Evolutionary conservation across 2,888 invertebrate genomes (phyloP).

Genomic region (Eupeodes luniger): DNA sequence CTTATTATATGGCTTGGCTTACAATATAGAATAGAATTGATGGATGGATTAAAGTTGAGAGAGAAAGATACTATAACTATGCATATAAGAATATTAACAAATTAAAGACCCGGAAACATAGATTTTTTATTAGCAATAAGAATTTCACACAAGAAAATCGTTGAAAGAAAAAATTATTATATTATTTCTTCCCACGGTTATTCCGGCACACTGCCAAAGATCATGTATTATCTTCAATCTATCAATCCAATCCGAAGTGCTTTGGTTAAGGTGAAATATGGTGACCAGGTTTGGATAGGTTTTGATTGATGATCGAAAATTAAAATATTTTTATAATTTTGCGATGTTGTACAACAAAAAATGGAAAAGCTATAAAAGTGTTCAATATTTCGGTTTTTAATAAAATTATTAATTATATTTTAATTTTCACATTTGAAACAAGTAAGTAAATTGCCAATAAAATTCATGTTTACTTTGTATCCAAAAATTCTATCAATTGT

Average conservation of each 20-base stretch:
- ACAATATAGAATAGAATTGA: not conserved
- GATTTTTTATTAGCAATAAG: constrained; percentile 42
- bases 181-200: constrained; percentile 47
- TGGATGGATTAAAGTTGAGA: not conserved
- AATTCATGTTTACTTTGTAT: too few relatives aligned
- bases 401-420: too few relatives aligned
- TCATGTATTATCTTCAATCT: constrained; percentile 55
- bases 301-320: too few relatives aligned
- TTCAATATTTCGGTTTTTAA: too few relatives aligned
- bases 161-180: not conserved
- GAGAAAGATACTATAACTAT: not conserved
- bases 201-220: constrained; percentile 49
- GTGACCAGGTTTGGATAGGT: not conserved
- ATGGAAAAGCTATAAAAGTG: too few relatives aligned
- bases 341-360: too few relatives aligned
- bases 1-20: constrained; percentile 9
- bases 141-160: constrained; percentile 46
- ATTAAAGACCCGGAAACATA: constrained; percentile 49
- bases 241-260: constrained; percentile 42
- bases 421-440: too few relatives aligned
- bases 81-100: not conserved
- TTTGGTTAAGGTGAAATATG: not conserved
- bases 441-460: too few relatives aligned
- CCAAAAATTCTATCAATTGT: too few relatives aligned
- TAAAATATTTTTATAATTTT: too few relatives aligned